Base-by-base conservation (phyloP, 2,797 vertebrate genomes). In the Rhinella marina region DNA sequence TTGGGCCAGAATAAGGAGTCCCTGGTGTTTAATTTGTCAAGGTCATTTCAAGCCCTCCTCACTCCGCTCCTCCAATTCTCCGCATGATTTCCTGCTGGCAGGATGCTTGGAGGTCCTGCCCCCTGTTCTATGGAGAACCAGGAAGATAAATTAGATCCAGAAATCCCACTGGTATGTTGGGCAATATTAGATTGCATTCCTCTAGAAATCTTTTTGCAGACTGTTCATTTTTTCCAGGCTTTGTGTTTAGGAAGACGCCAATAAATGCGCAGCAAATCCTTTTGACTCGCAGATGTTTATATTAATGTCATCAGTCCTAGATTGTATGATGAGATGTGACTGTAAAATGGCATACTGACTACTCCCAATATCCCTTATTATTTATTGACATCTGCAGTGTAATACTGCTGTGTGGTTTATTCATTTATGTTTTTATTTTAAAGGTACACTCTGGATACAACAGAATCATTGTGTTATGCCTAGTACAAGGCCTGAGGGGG, bases 101-200 rank as follows among this genome's bases (percentile, higher is more conserved):
- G 68, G 29, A 72, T 29, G 7, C 29, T 72, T 32, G 16, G 68
- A 72, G 29, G 16, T 72, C 16, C 16, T 72, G 19, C 68, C 17
- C 27, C 68, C 68, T 32, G 14, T 17, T 16, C 64, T 66, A 0
- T 66, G n/a, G n/a, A 66, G 25, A 14, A 27, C 64, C 2, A 19
- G 27, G 6, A 19, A 32, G 27, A 72, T 72, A 32, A 72, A 32
- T 72, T 72, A 32, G 68, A 16, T 72, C 29, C 68, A 72, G 27
- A 72, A 72, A 72, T 72, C 68, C 68, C 80, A 50, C 59, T 32
- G 77, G 25, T 80, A 80, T 80, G 77, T 80, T 56, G 32, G 54
- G 11, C 77, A 59, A 59, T 79, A 79, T 59, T 79, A 57, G 17
- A 59, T 27, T 27, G 32, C 77, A 80, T 59, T 80, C 25, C 77